These are phyloP conservation scores for Lithophane semibrunnea DNA, from an alignment of 2,888 invertebrate species.

Conservation along the genomic window DNA sequence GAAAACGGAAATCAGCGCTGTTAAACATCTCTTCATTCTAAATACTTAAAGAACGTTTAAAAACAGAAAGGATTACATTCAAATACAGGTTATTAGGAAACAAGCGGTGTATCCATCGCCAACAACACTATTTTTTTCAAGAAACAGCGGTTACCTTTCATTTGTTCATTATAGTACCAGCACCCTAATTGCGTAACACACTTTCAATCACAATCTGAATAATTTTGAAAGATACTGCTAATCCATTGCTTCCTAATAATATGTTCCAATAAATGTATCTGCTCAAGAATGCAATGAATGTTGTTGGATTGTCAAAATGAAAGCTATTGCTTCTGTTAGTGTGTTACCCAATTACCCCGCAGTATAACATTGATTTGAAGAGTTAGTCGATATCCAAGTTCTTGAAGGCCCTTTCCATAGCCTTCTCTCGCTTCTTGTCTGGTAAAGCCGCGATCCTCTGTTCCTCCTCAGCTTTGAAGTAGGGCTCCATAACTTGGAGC, in stretches of 20 bases:
- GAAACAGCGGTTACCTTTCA: constrained; percentile 30
- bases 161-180: constrained; percentile 50
- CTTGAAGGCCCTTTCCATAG: constrained; percentile 93
- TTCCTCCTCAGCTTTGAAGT: constrained; percentile 85
- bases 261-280: no score
- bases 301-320: no score
- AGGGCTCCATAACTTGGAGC: constrained; percentile 79
- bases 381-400: constrained; percentile 92
- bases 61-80: constrained; percentile 33
- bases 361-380: constrained; percentile 2
- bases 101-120: constrained; percentile 26
- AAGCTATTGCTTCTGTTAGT: background rate
- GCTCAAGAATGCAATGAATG: no score
- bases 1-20: constrained; percentile 24
- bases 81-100: constrained; percentile 15
- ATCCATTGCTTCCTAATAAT: no score
- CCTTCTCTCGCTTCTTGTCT: constrained; percentile 86
- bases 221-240: no score
- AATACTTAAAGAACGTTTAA: constrained; percentile 10
- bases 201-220: no score
- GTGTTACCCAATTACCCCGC: background rate
- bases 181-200: background rate
- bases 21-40: constrained; percentile 3
- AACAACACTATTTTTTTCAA: constrained; percentile 32
- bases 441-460: constrained; percentile 83